phyloP scores from a whole-genome alignment of 2,888 invertebrate genomes.

The Pomacea canaliculata region DNA sequence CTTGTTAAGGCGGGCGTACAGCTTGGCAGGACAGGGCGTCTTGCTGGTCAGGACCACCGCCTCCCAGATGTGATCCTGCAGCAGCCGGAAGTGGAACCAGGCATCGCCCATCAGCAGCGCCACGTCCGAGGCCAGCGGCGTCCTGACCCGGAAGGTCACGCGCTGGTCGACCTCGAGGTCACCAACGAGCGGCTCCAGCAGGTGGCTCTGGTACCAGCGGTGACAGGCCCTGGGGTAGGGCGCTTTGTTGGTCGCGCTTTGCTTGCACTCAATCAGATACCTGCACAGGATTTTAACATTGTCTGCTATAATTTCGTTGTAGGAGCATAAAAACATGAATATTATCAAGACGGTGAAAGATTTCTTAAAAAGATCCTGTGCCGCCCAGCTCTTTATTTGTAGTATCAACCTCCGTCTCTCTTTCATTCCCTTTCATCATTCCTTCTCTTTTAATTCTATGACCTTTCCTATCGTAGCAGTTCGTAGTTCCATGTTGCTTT shows the following conservation, averaged over 20 bases:
- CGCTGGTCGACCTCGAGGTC: slow-evolving; percentile 54
- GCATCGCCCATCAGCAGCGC: slow-evolving; percentile 61
- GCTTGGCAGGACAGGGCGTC: slow-evolving; percentile 48
- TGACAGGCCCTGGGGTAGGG: slow-evolving; percentile 62
- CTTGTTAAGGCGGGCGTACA: slow-evolving; percentile 57
- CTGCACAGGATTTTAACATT: background rate
- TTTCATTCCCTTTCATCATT: too few relatives aligned
- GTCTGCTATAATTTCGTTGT: too few relatives aligned
- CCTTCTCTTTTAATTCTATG: too few relatives aligned
- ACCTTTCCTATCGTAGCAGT: too few relatives aligned
- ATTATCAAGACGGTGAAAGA: too few relatives aligned
- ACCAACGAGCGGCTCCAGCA: slow-evolving; percentile 61
- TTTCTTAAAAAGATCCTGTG: too few relatives aligned
- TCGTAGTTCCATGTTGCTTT: too few relatives aligned
- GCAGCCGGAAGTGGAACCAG: slow-evolving; percentile 62
- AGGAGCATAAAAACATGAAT: too few relatives aligned
- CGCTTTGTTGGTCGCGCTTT: slow-evolving; percentile 53
- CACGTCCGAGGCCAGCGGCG: slow-evolving; percentile 61
- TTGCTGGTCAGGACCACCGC: slow-evolving; percentile 53
- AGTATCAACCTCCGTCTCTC: too few relatives aligned
- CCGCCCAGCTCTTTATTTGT: too few relatives aligned
- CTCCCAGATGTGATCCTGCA: slow-evolving; percentile 59
- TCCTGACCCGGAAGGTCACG: slow-evolving; percentile 61
- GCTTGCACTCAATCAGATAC: slow-evolving; percentile 63
- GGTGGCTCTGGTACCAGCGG: slow-evolving; percentile 59